Percentiles rank a stretch among this genome's conserved stretches.
phyloP scores from a whole-genome alignment of 2,113 vertebrate genomes.

The Leuciscus idus region DNA sequence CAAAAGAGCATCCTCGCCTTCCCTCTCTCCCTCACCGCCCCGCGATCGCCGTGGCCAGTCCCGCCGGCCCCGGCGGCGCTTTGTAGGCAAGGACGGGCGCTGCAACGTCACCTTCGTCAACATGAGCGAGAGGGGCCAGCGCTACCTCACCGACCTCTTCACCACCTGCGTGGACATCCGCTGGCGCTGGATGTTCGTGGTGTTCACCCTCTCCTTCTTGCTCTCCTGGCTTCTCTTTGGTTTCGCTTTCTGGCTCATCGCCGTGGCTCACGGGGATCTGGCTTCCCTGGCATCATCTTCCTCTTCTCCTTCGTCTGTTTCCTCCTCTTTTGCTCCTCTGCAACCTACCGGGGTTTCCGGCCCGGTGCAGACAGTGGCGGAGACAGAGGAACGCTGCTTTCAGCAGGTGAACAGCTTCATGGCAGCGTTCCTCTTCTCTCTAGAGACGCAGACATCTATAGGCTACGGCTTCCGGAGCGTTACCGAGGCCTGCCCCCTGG shows the following conservation, averaged over 20 bases:
- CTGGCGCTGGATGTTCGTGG: constrained; percentile 92
- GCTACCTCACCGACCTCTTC: constrained; percentile 89
- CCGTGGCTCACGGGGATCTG: constrained; percentile 85
- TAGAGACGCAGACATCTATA: constrained; percentile 93
- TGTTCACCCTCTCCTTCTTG: constrained; percentile 91
- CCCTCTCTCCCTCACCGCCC: constrained; percentile 55
- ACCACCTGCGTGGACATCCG: constrained; percentile 92
- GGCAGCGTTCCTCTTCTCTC: constrained; percentile 89
- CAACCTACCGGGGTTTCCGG: constrained; percentile 43
- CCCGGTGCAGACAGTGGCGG: constrained; percentile 60
- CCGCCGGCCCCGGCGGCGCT: constrained; percentile 79
- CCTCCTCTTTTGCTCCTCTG: constrained; percentile 42
- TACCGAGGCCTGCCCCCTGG: constrained; percentile 90
- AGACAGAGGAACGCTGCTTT: constrained; percentile 80
- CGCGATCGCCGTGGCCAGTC: constrained; percentile 45
- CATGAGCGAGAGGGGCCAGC: constrained; percentile 87
- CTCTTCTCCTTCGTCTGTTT: constrained; percentile 55
- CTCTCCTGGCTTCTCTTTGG: constrained; percentile 92
- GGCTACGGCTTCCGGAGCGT: constrained; percentile 91
- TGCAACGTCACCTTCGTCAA: constrained; percentile 91
- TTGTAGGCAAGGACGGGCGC: constrained; percentile 90
- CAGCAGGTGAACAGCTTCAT: constrained; percentile 88
- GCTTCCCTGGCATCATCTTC: constrained; percentile 50
- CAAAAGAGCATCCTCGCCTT: constrained; percentile 59
- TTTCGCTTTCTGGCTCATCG: constrained; percentile 90